These are phyloP conservation scores for Ammodytes dubius DNA, from an alignment of 2,113 vertebrate genomes.

Conservation along the genomic window DNA sequence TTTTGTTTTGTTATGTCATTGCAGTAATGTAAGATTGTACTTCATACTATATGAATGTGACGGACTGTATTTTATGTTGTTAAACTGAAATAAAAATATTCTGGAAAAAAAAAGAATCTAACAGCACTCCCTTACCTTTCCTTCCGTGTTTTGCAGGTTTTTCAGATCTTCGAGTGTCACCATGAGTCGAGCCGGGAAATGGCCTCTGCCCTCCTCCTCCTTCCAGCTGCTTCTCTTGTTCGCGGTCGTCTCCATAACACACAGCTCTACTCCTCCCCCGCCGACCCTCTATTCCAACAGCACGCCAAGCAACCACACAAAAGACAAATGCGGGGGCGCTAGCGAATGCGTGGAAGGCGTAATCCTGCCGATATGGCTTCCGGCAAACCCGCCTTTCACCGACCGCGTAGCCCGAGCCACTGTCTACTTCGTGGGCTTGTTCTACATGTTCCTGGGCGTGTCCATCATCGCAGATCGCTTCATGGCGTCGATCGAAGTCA, in stretches of 20 bases:
- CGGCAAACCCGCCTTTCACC: constrained; percentile 88
- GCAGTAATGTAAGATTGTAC: too few species aligned
- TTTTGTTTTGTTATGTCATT: too few species aligned
- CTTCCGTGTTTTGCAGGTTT: constrained; percentile 64
- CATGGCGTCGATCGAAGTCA: constrained; percentile 99
- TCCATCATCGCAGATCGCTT: constrained; percentile 98
- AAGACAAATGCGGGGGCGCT: constrained; percentile 82
- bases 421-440: constrained; percentile 94
- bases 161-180: constrained; percentile 67
- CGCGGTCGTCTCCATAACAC: constrained; percentile 73
- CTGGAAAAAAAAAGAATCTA: background rate
- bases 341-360: constrained; percentile 90
- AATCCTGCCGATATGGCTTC: constrained; percentile 93
- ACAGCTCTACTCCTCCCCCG: constrained; percentile 63
- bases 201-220: constrained; percentile 57
- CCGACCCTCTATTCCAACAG: constrained; percentile 60
- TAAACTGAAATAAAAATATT: too few species aligned
- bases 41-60: too few species aligned
- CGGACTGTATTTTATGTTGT: too few species aligned
- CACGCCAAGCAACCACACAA: constrained; percentile 57
- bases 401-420: constrained; percentile 95
- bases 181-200: constrained; percentile 81
- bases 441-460: constrained; percentile 97
- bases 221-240: constrained; percentile 79
- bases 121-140: background rate